These are phyloP conservation scores for Melanaphis sacchari DNA, from an alignment of 1,140 invertebrate species.

Conservation along the genomic window DNA sequence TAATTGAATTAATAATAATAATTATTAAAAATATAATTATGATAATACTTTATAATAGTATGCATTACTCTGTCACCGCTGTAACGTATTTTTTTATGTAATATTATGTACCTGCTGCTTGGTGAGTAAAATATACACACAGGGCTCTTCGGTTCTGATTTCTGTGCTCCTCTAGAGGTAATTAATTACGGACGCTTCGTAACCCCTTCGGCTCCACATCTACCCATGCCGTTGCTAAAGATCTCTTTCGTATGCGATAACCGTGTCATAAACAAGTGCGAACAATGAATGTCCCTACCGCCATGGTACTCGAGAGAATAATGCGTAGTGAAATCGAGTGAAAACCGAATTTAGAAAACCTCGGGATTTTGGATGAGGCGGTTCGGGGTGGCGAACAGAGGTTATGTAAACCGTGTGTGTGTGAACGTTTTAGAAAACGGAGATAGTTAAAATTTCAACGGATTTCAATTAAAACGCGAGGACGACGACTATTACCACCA, in stretches of 20 bases:
- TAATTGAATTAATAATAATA: no score
- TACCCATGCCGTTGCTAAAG: no score
- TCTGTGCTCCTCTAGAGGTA: background rate
- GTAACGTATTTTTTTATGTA: background rate
- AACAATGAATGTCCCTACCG: background rate
- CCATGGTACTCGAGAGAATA: background rate
- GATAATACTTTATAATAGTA: no score
- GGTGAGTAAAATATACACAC: background rate
- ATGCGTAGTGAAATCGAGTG: background rate
- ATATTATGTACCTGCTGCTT: background rate
- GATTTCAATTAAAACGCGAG: constrained; percentile 24
- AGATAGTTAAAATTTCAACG: constrained; percentile 29
- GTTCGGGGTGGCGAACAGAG: no score
- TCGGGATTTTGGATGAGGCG: background rate
- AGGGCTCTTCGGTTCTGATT: background rate
- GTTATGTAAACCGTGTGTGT: background rate
- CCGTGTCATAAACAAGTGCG: constrained; percentile 49
- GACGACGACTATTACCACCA: background rate
- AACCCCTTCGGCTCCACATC: background rate
- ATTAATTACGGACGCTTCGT: constrained; percentile 24
- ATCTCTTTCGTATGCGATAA: constrained; percentile 18
- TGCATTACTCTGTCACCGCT: background rate
- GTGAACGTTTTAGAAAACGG: background rate
- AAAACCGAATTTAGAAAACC: constrained; percentile 39
- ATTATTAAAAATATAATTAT: no score